These are phyloP conservation scores for Pseudomyrmex flavicornis DNA, from an alignment of 1,140 invertebrate genomes.

Conservation along the genomic window DNA sequence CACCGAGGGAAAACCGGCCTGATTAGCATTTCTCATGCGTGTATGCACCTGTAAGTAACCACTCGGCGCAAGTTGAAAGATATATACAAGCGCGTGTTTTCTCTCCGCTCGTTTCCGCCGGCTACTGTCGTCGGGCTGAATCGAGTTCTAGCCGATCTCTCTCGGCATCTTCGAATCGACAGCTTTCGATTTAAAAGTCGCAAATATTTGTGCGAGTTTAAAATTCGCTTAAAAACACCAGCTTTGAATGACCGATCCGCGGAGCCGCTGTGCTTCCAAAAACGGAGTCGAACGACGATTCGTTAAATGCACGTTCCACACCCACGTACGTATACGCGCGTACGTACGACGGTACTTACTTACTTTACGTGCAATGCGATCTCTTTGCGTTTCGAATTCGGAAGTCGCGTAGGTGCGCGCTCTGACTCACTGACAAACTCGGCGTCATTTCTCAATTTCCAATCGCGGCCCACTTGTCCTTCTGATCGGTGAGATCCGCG, in stretches of 20 bases:
- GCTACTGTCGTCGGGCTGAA: too few relatives aligned
- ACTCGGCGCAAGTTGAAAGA: too few relatives aligned
- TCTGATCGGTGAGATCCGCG: conserved; percentile 50
- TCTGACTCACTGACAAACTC: conserved; percentile 50
- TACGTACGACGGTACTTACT: not conserved
- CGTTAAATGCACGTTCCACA: conserved; percentile 51
- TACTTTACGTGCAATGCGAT: conserved; percentile 57
- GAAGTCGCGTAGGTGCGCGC: conserved; percentile 65
- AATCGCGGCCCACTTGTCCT: conserved; percentile 62
- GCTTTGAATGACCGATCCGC: not conserved
- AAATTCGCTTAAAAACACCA: too few relatives aligned
- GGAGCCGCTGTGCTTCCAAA: conserved; percentile 58
- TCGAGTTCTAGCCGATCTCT: too few relatives aligned
- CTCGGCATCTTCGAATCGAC: too few relatives aligned
- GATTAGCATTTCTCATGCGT: conserved; percentile 58
- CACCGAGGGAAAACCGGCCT: not conserved
- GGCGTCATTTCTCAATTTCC: conserved; percentile 38
- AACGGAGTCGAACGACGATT: conserved; percentile 55
- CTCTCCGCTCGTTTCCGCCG: too few relatives aligned
- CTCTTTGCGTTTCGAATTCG: conserved; percentile 68
- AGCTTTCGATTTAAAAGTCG: too few relatives aligned
- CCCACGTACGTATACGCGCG: conserved; percentile 34
- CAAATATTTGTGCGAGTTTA: too few relatives aligned
- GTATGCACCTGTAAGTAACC: not conserved
- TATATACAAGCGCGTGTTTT: conserved; percentile 1